Evolutionary conservation across 2,888 invertebrate species (phyloP), one percentile per base, ranked within the genome.

Genomic region (Drosophila leonis): DNA sequence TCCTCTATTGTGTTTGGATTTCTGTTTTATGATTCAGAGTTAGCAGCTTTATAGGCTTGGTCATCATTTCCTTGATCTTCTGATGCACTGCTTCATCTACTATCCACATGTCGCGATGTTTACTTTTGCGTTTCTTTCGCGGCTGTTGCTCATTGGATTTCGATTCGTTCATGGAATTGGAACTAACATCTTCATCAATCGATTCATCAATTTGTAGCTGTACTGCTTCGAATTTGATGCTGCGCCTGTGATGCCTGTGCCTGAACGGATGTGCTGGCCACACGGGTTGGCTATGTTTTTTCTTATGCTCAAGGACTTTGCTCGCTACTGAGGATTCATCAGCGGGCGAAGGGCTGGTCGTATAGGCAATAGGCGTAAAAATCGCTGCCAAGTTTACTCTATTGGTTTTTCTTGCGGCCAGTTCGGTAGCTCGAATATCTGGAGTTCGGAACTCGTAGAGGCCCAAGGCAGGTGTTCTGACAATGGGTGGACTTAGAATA

Each of bases 401-500:
- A 41, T 2, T 41, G 2, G 3, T 20, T 9, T 15, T 20, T 3
- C 2, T n/a, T 7, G 18, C 31, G 1, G 4, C 5, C 10, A 52
- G 42, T n/a, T 57, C 48, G 0, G 5, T 18, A 0, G 31, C 20
- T 18, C 37, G 9, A 10, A 83, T 55, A 27, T 83, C 82, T 1
- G 89, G 87, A 6, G 55, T 62, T 2, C 83, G 79, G 31, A 88
- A 83, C n/a, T 85, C 84, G 10, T 56, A 65, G 9, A 65, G 49
- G 7, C 13, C 62, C 27, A 24, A 10, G 10, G 15, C 6, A 10
- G 70, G 13, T 9, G 61, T n/a, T 6, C n/a, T 18, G n/a, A 20
- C 12, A 20, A 12, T n/a, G 3, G 48, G 0, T 0, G 37, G 29
- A 1, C 8, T 24, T 8, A 69, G 4, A 3, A 12, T 18, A 33